These are phyloP conservation scores for Drosophila setosimentum DNA, from an alignment of 2,888 invertebrate genomes.

Conservation along the genomic window DNA sequence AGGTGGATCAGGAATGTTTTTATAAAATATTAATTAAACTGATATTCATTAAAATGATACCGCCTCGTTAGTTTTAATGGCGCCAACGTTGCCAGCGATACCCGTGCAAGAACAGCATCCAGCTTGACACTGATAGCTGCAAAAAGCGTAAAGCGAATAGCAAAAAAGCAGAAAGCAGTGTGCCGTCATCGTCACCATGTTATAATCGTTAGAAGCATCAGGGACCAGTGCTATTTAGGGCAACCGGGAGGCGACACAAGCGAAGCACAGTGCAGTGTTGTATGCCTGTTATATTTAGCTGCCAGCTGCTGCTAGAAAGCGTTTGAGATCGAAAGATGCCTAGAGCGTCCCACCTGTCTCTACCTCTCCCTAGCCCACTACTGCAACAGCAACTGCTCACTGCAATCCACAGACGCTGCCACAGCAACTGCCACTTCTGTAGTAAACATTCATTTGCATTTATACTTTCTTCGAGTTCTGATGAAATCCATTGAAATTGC, in stretches of 20 bases:
- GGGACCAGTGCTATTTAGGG: slow-evolving; percentile 26
- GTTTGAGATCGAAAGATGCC: background rate
- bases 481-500: slow-evolving; percentile 11
- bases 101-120: background rate
- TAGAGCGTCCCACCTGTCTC: background rate
- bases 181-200: slow-evolving; percentile 42
- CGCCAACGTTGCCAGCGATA: slow-evolving; percentile 44
- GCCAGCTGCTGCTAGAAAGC: background rate
- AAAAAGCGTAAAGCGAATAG: background rate
- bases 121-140: slow-evolving; percentile 1
- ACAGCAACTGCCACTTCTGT: background rate
- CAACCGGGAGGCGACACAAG: slow-evolving; percentile 8
- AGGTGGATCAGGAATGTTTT: slow-evolving; percentile 31
- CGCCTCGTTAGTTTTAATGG: slow-evolving; percentile 71
- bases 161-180: background rate
- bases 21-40: slow-evolving; percentile 76
- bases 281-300: background rate
- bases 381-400: background rate
- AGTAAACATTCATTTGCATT: background rate
- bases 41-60: slow-evolving; percentile 70
- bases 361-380: background rate
- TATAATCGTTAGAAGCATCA: slow-evolving; percentile 42
- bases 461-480: background rate
- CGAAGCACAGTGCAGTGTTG: background rate
- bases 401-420: background rate